Evolutionary conservation across 1,140 invertebrate genomes (phyloP).

Genomic region (Tachypleus tridentatus): DNA sequence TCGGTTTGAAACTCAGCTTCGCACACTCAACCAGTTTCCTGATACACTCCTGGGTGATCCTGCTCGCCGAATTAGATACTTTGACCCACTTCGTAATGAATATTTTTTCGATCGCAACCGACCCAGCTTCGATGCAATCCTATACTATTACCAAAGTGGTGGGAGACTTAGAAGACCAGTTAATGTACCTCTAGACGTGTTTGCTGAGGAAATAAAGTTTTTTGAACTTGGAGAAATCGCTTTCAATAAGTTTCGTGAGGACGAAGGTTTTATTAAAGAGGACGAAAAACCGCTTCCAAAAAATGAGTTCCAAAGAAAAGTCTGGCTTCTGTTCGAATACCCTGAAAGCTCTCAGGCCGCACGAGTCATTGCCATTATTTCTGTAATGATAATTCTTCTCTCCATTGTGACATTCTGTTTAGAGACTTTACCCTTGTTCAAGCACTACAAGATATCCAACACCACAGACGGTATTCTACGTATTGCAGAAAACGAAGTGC

Average conservation of each 20-base stretch:
- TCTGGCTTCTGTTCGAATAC: constrained; percentile 97
- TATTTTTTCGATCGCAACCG: constrained; percentile 99
- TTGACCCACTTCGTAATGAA: constrained; percentile 95
- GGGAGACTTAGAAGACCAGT: constrained; percentile 90
- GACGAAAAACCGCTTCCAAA: constrained; percentile 89
- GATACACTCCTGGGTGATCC: constrained; percentile 80
- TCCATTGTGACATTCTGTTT: constrained; percentile 99
- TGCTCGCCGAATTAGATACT: constrained; percentile 48
- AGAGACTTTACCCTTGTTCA: constrained; percentile 98
- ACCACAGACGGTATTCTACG: constrained; percentile 86
- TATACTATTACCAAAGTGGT: constrained; percentile 99
- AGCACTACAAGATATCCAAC: constrained; percentile 96
- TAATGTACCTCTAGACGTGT: constrained; percentile 95
- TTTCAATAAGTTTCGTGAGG: constrained; percentile 87
- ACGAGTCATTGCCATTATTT: constrained; percentile 97
- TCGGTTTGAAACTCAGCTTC: constrained; percentile 95
- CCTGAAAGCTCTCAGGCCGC: constrained; percentile 98
- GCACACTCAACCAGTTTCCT: constrained; percentile 97
- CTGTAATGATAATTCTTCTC: constrained; percentile 95
- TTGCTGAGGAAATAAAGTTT: constrained; percentile 98
- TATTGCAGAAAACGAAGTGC: constrained; percentile 90
- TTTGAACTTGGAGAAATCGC: constrained; percentile 95
- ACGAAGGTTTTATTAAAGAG: constrained; percentile 42
- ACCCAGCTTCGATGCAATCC: constrained; percentile 94
- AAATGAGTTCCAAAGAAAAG: constrained; percentile 88